Evolutionary conservation across 2,888 invertebrate genomes (phyloP), one percentile per base, ranked within the genome.

Genomic region (Oscheius sp.): DNA sequence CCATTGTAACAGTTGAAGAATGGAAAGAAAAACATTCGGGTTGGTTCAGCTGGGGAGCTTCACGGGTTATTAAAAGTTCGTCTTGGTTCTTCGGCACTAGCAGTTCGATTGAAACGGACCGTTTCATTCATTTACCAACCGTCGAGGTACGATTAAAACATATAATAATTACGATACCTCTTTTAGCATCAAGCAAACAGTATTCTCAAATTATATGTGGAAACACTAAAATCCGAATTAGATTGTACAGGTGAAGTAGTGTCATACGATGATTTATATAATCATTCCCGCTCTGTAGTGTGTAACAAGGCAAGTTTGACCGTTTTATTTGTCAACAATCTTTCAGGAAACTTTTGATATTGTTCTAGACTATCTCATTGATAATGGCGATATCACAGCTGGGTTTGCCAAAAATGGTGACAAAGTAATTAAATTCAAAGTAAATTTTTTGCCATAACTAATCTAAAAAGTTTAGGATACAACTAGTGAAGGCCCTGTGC

Each of bases 361-460:
- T 23, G 75, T 79, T 1, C 71, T 84, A 23, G 81, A 83, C 13
- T 71, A 80, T 35, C 55, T 84, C n/a, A 56, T 71, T 0, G 79
- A 81, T 45, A 70, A 71, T 29, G 83, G 83, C 5, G 81, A 82
- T 35, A 53, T 84, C 1, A 74, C 82, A 0, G 77, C 80, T 2
- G 86, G 87, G 2, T 63, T 45, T n/a, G 77, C 86, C 2, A 73
- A 73, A 25, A 75, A 73, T 56, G 86, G 86, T 7, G 86, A 87
- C 41, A 82, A 81, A 75, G 76, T 87, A 9, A 66, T 87, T 45
- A 87, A 87, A 68, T 87, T 87, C 66, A 87, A 84, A 74, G 86
- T 83, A 27, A 68, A 18, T 35, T 66, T 12, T 52, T 5, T 0
- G 25, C 23, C 25, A 29, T 69, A 59, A 61, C 1, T 41, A 41